phyloP scores from a whole-genome alignment of 2,888 invertebrate species.

The Volucella inflata region DNA sequence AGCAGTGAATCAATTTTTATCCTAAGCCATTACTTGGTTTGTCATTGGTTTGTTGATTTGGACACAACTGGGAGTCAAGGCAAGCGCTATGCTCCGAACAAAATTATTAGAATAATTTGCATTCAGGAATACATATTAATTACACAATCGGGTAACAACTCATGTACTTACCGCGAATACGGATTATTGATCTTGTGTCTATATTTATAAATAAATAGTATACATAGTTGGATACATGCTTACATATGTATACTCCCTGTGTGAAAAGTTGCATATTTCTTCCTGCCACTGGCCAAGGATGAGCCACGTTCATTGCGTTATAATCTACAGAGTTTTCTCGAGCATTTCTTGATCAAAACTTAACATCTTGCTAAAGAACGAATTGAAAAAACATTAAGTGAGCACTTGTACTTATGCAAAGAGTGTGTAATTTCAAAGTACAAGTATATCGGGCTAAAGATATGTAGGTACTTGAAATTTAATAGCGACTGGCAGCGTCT shows the following conservation, averaged over 20 bases:
- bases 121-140: constrained; percentile 59
- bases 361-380: constrained; percentile 18
- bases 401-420: constrained; percentile 64
- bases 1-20: no score
- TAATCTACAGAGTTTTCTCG: constrained; percentile 7
- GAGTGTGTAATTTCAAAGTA: constrained; percentile 69
- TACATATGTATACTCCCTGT: background rate
- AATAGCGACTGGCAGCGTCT: constrained; percentile 62
- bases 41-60: no score
- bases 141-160: constrained; percentile 66
- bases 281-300: constrained; percentile 23
- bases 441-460: constrained; percentile 65
- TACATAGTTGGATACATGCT: constrained; percentile 10
- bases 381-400: constrained; percentile 56
- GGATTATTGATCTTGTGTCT: constrained; percentile 69
- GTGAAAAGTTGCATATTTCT: background rate
- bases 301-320: constrained; percentile 53
- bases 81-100: no score
- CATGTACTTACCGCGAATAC: constrained; percentile 61
- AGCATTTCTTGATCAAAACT: constrained; percentile 31
- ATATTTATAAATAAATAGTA: no score
- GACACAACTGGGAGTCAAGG: no score
- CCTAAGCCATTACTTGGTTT: no score
- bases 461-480: constrained; percentile 67
- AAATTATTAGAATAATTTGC: constrained; percentile 4